These are phyloP conservation scores for Criorhina ranunculi DNA, from an alignment of 2,888 invertebrate genomes.

Conservation along the genomic window DNA sequence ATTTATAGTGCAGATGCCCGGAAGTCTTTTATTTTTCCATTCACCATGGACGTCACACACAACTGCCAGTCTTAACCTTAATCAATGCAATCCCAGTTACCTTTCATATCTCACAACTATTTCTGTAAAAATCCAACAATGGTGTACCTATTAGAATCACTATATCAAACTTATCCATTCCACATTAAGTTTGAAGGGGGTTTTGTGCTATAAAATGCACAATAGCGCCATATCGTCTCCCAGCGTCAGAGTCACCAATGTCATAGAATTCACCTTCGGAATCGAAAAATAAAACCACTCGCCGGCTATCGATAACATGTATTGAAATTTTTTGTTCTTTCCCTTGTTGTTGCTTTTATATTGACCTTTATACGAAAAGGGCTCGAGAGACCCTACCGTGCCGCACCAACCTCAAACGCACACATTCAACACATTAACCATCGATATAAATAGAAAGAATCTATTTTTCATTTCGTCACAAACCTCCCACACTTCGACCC, in stretches of 20 bases:
- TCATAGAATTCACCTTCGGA: constrained; percentile 47
- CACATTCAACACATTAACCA: constrained; percentile 12
- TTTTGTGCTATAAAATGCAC: constrained; percentile 32
- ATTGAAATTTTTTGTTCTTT: constrained; percentile 10
- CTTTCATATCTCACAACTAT: no score
- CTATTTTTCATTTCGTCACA: constrained; percentile 46
- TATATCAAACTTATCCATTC: constrained; percentile 6
- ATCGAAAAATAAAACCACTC: not conserved
- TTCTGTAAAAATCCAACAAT: not conserved
- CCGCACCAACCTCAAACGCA: not conserved
- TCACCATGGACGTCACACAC: not conserved
- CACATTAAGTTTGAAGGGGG: not conserved
- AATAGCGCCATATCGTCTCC: constrained; percentile 54
- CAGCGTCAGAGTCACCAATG: constrained; percentile 47
- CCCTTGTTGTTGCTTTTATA: constrained; percentile 7
- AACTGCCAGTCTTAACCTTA: not conserved
- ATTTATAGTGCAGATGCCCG: no score
- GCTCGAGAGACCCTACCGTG: no score
- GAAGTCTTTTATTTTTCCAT: not conserved
- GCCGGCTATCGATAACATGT: constrained; percentile 27
- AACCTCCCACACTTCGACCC: not conserved
- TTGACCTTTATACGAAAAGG: constrained; percentile 48
- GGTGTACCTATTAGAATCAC: not conserved
- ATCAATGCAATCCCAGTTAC: no score
- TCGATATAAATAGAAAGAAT: constrained; percentile 41